phyloP scores from a whole-genome alignment of 1,140 invertebrate species.

The Euglossa dilemma region DNA sequence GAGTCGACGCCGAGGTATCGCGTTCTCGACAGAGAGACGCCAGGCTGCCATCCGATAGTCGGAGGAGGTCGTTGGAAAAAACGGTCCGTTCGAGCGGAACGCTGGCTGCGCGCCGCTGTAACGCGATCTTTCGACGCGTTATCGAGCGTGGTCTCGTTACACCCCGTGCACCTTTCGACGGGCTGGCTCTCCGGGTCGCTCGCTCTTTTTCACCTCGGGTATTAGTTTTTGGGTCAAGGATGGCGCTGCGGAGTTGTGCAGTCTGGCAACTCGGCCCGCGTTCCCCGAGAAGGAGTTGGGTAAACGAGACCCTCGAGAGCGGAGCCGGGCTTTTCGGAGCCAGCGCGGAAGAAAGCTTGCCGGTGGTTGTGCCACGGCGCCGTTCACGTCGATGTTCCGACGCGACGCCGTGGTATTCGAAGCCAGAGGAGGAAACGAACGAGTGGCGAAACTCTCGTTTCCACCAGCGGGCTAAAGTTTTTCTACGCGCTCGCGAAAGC shows the following conservation, averaged over 20 bases:
- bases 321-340: constrained; percentile 11
- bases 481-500: not conserved
- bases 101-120: constrained; percentile 1
- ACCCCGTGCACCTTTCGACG: constrained; percentile 30
- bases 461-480: not conserved
- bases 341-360: constrained; percentile 1
- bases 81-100: not conserved
- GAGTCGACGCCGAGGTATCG: not conserved
- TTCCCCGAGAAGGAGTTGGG: constrained; percentile 9
- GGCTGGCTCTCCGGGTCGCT: not conserved
- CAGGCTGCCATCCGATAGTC: not conserved
- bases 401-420: constrained; percentile 36
- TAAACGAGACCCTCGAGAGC: constrained; percentile 33
- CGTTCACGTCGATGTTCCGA: not conserved
- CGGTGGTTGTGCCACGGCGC: too few species aligned
- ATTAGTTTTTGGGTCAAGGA: constrained; percentile 60
- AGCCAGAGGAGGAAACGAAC: not conserved
- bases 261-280: constrained; percentile 9
- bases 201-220: constrained; percentile 15
- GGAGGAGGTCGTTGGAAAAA: not conserved
- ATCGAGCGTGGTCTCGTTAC: constrained; percentile 43
- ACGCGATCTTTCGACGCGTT: constrained; percentile 41
- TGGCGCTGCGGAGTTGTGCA: constrained; percentile 1
- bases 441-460: not conserved
- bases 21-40: not conserved